Conservation (phyloP, 2,113 vertebrate genomes). For the Zeus faber region DNA sequence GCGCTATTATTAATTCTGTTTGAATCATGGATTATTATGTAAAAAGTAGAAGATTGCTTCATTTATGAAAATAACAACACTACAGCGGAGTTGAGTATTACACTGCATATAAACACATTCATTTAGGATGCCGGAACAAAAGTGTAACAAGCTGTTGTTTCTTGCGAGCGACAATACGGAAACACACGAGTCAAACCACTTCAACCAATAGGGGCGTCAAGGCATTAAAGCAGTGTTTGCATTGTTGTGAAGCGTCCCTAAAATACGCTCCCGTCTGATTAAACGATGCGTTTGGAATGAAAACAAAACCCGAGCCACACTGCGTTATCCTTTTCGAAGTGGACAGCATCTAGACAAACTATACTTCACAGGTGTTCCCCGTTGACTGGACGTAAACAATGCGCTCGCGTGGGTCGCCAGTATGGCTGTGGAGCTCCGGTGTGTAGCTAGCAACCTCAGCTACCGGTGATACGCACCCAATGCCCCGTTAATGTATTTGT, state of each 20-base stretch:
- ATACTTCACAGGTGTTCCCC: neutral
- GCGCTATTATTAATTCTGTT: too few relatives aligned
- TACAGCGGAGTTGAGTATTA: too few relatives aligned
- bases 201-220: neutral
- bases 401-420: constrained; percentile 1
- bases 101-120: too few relatives aligned
- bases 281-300: too few relatives aligned
- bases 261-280: too few relatives aligned
- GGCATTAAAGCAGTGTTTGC: accelerated
- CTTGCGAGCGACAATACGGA: neutral
- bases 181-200: constrained; percentile 49
- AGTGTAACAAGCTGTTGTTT: constrained; percentile 19
- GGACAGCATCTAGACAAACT: neutral
- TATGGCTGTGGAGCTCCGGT: constrained; percentile 25
- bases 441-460: neutral
- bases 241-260: too few relatives aligned
- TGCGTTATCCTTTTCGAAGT: neutral
- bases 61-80: too few relatives aligned
- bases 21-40: too few relatives aligned
- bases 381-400: constrained; percentile 35
- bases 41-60: too few relatives aligned
- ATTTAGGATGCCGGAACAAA: neutral
- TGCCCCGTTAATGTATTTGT: neutral
- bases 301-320: too few relatives aligned
- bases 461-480: too few relatives aligned